A percentile compares a stretch with the other conserved stretches of the same genome.
phyloP scores from a whole-genome alignment of 2,888 invertebrate species.

The Acanthosepion esculentum region DNA sequence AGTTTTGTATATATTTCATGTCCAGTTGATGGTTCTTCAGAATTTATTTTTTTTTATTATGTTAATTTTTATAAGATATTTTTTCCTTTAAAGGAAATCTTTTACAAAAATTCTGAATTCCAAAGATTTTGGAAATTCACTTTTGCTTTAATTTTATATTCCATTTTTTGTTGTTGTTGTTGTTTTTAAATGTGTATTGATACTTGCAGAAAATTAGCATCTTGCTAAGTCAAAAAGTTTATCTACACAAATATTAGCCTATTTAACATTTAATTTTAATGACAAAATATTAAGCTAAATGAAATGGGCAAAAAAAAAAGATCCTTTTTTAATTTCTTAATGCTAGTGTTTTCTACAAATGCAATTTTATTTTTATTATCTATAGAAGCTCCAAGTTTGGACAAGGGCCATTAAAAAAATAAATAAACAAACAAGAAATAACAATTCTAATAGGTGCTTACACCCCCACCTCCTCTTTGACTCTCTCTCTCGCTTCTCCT shows the following conservation, averaged over 20 bases:
- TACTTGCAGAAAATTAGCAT: neutral
- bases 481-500: neutral
- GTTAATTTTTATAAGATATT: no score
- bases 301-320: neutral
- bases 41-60: no score
- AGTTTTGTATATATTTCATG: no score
- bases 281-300: neutral
- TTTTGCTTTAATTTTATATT: neutral
- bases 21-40: no score
- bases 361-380: neutral
- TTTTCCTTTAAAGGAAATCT: neutral
- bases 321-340: neutral
- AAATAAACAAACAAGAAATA: neutral
- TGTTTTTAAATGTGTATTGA: no score
- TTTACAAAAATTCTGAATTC: neutral
- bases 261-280: slow-evolving; percentile 1
- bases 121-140: neutral
- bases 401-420: neutral
- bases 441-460: neutral
- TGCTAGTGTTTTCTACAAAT: neutral
- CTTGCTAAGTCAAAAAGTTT: neutral
- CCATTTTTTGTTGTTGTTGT: no score
- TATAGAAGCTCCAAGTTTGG: neutral
- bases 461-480: neutral
- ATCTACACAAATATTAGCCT: neutral